Percentiles rank a stretch among this genome's conserved stretches.
phyloP scores from a whole-genome alignment of 2,888 invertebrate genomes.

The Criorhina ranunculi region DNA sequence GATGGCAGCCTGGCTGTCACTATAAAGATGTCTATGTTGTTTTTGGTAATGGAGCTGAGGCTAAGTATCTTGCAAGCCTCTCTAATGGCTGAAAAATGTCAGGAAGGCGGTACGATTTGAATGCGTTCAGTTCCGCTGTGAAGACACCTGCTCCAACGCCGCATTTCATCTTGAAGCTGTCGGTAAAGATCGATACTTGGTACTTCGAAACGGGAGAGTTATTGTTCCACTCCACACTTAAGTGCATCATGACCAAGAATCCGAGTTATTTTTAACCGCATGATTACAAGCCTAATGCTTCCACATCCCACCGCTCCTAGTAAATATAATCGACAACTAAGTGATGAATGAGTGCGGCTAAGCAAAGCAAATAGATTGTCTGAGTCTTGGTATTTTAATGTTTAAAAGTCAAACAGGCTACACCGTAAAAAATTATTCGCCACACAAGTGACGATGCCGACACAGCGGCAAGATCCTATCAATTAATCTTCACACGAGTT shows the following conservation, averaged over 20 bases:
- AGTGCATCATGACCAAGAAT: background rate
- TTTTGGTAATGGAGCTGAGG: too few relatives aligned
- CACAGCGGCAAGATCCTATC: slow-evolving; percentile 27
- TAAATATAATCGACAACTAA: slow-evolving; percentile 40
- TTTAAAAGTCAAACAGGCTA: slow-evolving; percentile 4
- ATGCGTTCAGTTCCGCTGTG: too few relatives aligned
- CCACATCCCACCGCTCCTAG: slow-evolving; percentile 14
- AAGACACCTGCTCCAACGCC: too few relatives aligned
- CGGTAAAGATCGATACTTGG: too few relatives aligned
- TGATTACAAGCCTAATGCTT: slow-evolving; percentile 27
- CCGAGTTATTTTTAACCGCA: slow-evolving; percentile 47
- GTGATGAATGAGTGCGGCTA: slow-evolving; percentile 39
- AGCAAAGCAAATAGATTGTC: slow-evolving; percentile 44
- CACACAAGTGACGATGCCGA: background rate
- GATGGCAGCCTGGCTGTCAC: too few relatives aligned
- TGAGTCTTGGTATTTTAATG: background rate
- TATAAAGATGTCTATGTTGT: too few relatives aligned
- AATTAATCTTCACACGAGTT: slow-evolving; percentile 59
- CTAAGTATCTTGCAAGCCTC: too few relatives aligned
- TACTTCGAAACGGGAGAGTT: too few relatives aligned
- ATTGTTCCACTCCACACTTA: background rate
- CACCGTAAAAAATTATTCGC: slow-evolving; percentile 36
- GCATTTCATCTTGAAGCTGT: too few relatives aligned
- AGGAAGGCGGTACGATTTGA: too few relatives aligned
- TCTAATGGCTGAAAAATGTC: too few relatives aligned